Evolutionary conservation across 2,888 invertebrate species (phyloP).

Genomic region (Athalia circularis): DNA sequence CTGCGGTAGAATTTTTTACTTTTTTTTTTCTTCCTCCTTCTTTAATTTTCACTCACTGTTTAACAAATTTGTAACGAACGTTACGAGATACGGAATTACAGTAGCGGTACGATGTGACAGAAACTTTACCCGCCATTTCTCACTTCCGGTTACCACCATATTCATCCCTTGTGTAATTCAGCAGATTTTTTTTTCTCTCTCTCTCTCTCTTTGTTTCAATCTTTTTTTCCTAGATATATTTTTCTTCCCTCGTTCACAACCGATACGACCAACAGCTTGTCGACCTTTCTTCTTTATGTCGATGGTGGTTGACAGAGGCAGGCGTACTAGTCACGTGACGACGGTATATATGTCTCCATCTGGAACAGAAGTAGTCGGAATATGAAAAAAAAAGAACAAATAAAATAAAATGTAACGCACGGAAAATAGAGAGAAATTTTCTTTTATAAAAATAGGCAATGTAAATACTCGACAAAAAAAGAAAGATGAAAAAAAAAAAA

Average conservation of each 20-base stretch:
- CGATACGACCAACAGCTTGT: no score
- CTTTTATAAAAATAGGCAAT: not conserved
- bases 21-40: not conserved
- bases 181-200: not conserved
- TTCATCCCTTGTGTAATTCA: not conserved
- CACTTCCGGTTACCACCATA: not conserved
- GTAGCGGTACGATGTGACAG: not conserved
- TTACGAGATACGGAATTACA: conserved; percentile 32
- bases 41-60: not conserved
- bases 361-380: not conserved
- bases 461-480: no score
- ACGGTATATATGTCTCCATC: no score
- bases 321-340: no score
- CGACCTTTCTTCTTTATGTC: no score
- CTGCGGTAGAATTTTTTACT: not conserved
- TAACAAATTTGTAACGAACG: conserved; percentile 37
- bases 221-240: not conserved
- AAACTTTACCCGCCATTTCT: conserved; percentile 15
- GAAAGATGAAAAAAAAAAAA: no score
- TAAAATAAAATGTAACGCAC: not conserved
- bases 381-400: not conserved
- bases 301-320: no score
- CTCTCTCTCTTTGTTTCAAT: no score
- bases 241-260: no score
- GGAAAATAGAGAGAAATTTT: not conserved